Evolutionary conservation across 2,888 invertebrate genomes (phyloP), one percentile per base, ranked within the genome.

Genomic region (Drosophila infuscata): DNA sequence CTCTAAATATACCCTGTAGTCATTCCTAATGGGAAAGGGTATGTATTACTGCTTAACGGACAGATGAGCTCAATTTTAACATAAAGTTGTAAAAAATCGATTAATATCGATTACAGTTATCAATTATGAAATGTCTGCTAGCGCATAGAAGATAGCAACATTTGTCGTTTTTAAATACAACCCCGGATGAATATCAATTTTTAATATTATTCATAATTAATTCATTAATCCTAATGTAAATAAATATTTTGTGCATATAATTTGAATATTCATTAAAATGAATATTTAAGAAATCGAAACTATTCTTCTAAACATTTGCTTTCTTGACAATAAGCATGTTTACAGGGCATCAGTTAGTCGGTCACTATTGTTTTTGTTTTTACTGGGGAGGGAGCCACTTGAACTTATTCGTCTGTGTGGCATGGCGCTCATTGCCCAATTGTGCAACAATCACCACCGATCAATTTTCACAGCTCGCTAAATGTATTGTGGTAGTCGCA

Each of bases 381-480:
- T 20, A 1, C 3, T 6, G 3, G 41, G 12, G 12, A 20, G 46
- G 20, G 11, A 43, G 7, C 12, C 20, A 25, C 25, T 25, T 46
- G 46, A 25, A 15, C 4, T 15, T 46, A 8, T 3, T 6, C 3
- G 30, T n/a, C 52, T 58, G 54, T 51, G 35, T 63, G 51, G 54
- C 63, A 35, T 64, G 35, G 30, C 48, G 51, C 38, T 35, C 33
- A 11, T 46, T 30, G 9, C 32, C 25, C 57, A 77, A 62, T 57
- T 70, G 59, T 49, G 29, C 52, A 67, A 35, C 29, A 30, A 38
- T 30, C 54, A 38, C 38, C 35, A 11, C 41, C 30, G 32, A 67
- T 63, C 29, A 43, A 49, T 71, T 58, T 71, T 74, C 81, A 66
- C 79, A 81, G 68, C 66, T 52, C 56, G 66, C 70, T 54, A 61